phyloP scores from a whole-genome alignment of 2,113 vertebrate genomes.

The Plestiodon gilberti region DNA sequence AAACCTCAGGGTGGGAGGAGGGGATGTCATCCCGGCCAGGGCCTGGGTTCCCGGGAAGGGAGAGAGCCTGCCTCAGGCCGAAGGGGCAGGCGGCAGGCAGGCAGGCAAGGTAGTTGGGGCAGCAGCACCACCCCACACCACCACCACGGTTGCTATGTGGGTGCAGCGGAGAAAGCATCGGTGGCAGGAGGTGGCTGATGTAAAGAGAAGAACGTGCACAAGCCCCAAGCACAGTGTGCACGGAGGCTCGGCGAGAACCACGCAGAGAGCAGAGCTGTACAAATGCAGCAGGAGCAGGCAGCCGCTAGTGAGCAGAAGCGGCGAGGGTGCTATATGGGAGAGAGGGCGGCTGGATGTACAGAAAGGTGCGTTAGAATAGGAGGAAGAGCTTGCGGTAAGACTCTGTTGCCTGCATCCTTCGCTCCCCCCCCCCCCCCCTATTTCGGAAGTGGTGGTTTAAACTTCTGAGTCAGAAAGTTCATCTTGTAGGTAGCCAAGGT shows the following conservation, averaged over 20 bases:
- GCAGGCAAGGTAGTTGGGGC: not conserved
- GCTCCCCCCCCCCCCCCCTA: not conserved
- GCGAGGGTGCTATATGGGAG: not conserved
- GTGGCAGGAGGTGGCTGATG: not conserved
- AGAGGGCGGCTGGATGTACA: not conserved
- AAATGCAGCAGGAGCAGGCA: not conserved
- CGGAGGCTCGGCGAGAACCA: not conserved
- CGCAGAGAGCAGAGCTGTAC: not conserved
- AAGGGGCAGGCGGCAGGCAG: conserved; percentile 37
- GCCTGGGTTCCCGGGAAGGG: conserved; percentile 34
- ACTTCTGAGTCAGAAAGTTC: not conserved
- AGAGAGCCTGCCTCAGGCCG: conserved; percentile 20
- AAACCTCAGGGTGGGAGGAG: not conserved
- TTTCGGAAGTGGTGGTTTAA: not conserved
- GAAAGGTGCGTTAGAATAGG: not conserved
- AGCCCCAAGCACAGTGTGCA: not conserved
- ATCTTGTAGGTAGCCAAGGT: not conserved
- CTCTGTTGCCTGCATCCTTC: not conserved
- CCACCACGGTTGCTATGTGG: conserved; percentile 1
- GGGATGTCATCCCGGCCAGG: not conserved
- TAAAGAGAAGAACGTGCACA: not conserved
- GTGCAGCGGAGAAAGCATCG: not conserved
- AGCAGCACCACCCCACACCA: not conserved
- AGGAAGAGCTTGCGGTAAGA: conserved; percentile 5
- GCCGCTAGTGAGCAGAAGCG: not conserved